These are phyloP conservation scores for Ceuthmochares aereus DNA, from an alignment of 2,113 vertebrate genomes.

Conservation along the genomic window DNA sequence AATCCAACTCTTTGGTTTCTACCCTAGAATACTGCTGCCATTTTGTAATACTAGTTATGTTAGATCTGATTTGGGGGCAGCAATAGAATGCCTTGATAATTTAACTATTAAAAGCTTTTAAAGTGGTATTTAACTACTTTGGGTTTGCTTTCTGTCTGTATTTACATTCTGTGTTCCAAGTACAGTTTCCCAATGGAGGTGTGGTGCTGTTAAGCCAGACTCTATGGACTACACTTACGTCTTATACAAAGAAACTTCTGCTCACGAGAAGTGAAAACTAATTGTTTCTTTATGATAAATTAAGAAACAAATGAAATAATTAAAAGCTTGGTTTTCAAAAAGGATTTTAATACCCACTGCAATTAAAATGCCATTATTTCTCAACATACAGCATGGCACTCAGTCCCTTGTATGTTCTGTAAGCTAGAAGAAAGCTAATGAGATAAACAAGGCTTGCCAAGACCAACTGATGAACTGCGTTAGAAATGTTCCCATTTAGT, in stretches of 20 bases:
- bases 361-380: neutral
- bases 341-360: neutral
- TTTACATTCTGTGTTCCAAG: neutral
- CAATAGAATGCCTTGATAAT: neutral
- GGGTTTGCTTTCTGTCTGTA: neutral
- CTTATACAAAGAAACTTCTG: neutral
- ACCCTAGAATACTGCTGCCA: neutral
- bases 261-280: neutral
- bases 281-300: slow-evolving; percentile 29
- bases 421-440: neutral
- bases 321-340: slow-evolving; percentile 25
- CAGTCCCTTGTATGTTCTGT: neutral
- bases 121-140: neutral
- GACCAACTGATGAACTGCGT: neutral
- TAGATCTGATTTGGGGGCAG: neutral
- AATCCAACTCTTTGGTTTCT: neutral
- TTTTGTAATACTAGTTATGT: neutral
- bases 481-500: neutral
- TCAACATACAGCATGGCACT: neutral
- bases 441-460: neutral
- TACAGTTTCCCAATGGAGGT: neutral
- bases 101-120: neutral
- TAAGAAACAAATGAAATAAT: slow-evolving; percentile 28
- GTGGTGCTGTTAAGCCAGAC: neutral
- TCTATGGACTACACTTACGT: neutral